phyloP scores from a whole-genome alignment of 1,140 invertebrate genomes.

The Scaptomyza hsui region DNA sequence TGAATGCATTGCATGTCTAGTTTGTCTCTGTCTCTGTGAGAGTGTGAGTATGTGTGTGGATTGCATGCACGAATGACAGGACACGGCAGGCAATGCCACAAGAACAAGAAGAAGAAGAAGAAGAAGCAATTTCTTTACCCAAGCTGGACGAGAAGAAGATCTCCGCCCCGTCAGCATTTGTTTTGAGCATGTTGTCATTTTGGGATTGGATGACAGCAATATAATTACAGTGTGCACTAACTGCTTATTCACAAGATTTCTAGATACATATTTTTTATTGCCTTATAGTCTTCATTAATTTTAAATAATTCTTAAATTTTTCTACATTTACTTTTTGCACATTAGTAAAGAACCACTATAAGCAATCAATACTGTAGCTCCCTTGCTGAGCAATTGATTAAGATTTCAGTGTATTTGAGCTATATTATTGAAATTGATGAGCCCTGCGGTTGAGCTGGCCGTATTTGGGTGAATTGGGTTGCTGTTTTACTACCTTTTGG shows the following conservation, averaged over 20 bases:
- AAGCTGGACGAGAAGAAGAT: slow-evolving; percentile 33
- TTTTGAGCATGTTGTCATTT: slow-evolving; percentile 50
- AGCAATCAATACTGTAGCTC: background rate
- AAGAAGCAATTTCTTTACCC: slow-evolving; percentile 40
- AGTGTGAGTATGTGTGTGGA: slow-evolving; percentile 36
- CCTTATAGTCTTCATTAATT: background rate
- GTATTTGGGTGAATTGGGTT: background rate
- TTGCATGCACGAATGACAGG: slow-evolving; percentile 68
- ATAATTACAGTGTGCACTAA: slow-evolving; percentile 50
- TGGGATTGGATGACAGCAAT: slow-evolving; percentile 31
- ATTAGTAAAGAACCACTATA: background rate
- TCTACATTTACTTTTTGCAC: background rate
- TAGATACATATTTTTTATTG: background rate
- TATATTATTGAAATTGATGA: slow-evolving; percentile 53
- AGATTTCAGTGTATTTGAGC: slow-evolving; percentile 24
- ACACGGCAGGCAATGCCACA: slow-evolving; percentile 54
- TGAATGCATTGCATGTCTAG: slow-evolving; percentile 67
- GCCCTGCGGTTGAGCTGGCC: slow-evolving; percentile 13
- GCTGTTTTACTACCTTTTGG: slow-evolving; percentile 29
- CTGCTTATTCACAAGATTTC: background rate
- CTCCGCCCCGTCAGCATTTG: slow-evolving; percentile 55
- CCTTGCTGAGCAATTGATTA: slow-evolving; percentile 24
- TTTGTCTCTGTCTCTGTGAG: slow-evolving; percentile 21
- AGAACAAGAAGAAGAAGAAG: slow-evolving; percentile 29
- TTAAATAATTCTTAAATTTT: background rate